Evolutionary conservation across 2,888 invertebrate species (phyloP), one percentile per base, ranked within the genome.

Genomic region (Glyphotaelius pellucidus): DNA sequence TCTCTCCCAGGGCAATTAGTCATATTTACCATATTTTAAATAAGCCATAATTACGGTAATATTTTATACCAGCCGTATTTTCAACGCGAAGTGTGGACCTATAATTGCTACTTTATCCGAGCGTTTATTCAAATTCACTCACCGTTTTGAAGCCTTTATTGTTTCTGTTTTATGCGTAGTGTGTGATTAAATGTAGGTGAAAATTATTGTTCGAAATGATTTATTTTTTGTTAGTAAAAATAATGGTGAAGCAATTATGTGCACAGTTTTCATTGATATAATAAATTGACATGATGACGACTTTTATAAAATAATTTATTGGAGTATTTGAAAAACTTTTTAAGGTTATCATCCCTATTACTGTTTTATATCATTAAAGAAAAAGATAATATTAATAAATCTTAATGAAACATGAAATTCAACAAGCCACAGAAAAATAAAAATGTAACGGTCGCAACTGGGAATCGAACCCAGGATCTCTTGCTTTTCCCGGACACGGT

Each of bases 21-120:
- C 90, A 84, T 9, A 90, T 90, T 35, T 31, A 31, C 52, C 67
- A 67, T 79, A 89, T 79, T 79, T 89, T 89, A 89, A 89, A 89
- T 89, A 35, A 19, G 79, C 35, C 79, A 35, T 89, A 79, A 35
- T 89, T 80, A 32, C 35, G 14, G 88, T 67, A 25, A 67, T 67
- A 67, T 67, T 67, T 67, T 67, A 67, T 67, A n/a, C 25, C 9
- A 67, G 67, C n/a, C 67, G 67, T 25, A n/a, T 67, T 67, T 67
- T 67, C 67, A 67, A 67, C 67, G 67, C 38, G 88, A 79, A 87
- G 31, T 79, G 86, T 89, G 31, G 15, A 80, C 79, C 32, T 25
- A 25, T 89, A 89, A 89, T 89, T 19, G 88, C 19, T n/a, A 38
- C 88, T 79, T 80, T 89, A 89, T n/a, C 32, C 35, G 12, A 42